Conservation (phyloP, 2,888 invertebrate genomes). For the Parochlus steinenii region DNA sequence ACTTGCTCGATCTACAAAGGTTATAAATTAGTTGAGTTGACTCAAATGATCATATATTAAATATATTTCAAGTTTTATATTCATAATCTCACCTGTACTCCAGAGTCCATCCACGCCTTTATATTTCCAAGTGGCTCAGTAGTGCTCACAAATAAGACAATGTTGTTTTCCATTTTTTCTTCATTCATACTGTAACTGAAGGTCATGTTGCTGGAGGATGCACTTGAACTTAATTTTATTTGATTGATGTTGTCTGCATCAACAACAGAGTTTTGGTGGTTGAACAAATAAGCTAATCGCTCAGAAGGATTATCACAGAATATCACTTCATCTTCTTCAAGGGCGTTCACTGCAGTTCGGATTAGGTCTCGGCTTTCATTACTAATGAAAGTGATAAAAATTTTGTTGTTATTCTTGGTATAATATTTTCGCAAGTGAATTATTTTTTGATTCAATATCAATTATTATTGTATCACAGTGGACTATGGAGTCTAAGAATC, state of each 20-base stretch:
- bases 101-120: slow-evolving; percentile 66
- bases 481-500: background rate
- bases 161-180: background rate
- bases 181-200: background rate
- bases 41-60: slow-evolving; percentile 8
- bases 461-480: no score
- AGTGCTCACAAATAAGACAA: slow-evolving; percentile 35
- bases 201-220: background rate
- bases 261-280: slow-evolving; percentile 3
- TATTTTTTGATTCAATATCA: no score
- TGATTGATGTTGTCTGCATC: slow-evolving; percentile 1
- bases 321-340: slow-evolving; percentile 64
- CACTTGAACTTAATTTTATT: background rate
- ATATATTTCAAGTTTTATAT: background rate
- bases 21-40: slow-evolving; percentile 11
- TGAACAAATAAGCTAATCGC: slow-evolving; percentile 15
- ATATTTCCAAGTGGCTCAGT: slow-evolving; percentile 61
- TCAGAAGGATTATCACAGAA: slow-evolving; percentile 27
- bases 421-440: no score
- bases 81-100: slow-evolving; percentile 44
- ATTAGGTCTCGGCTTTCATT: slow-evolving; percentile 68
- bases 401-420: background rate
- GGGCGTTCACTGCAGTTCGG: slow-evolving; percentile 59
- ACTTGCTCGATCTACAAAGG: slow-evolving; percentile 54
- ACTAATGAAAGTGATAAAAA: slow-evolving; percentile 32